Evolutionary conservation across 2,888 invertebrate genomes (phyloP).

Genomic region (Eumacrocentrus americanus): DNA sequence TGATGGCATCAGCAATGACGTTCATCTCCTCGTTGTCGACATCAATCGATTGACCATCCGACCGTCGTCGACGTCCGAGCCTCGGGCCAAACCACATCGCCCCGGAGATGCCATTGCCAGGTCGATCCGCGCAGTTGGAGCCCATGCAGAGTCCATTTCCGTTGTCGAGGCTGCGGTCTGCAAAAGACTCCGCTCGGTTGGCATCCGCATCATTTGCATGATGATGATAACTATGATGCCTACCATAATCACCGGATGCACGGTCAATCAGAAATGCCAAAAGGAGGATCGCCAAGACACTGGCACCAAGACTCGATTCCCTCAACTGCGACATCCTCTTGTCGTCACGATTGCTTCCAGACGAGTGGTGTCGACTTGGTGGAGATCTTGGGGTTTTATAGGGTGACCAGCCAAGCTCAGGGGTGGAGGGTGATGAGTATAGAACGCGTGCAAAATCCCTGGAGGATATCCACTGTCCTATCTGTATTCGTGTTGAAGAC

Average conservation of each 20-base stretch:
- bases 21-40: conserved; percentile 53
- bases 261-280: conserved; percentile 32
- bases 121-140: conserved; percentile 46
- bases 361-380: conserved; percentile 36
- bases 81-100: conserved; percentile 66
- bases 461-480: conserved; percentile 2
- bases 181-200: conserved; percentile 16
- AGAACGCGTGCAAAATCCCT: conserved; percentile 20
- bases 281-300: conserved; percentile 35
- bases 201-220: not conserved
- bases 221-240: conserved; percentile 11
- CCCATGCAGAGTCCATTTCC: conserved; percentile 43
- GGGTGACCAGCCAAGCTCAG: conserved; percentile 8
- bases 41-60: conserved; percentile 47
- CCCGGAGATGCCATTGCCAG: conserved; percentile 45
- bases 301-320: conserved; percentile 25
- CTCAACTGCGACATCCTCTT: conserved; percentile 6
- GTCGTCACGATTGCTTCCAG: conserved; percentile 28
- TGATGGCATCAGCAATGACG: conserved; percentile 57
- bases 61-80: conserved; percentile 64
- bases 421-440: conserved; percentile 5
- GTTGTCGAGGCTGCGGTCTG: conserved; percentile 29
- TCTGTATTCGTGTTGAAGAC: too few species aligned
- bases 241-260: conserved; percentile 50
- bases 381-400: conserved; percentile 39